phyloP scores from a whole-genome alignment of 2,888 invertebrate genomes.

The Cerceris rybyensis region DNA sequence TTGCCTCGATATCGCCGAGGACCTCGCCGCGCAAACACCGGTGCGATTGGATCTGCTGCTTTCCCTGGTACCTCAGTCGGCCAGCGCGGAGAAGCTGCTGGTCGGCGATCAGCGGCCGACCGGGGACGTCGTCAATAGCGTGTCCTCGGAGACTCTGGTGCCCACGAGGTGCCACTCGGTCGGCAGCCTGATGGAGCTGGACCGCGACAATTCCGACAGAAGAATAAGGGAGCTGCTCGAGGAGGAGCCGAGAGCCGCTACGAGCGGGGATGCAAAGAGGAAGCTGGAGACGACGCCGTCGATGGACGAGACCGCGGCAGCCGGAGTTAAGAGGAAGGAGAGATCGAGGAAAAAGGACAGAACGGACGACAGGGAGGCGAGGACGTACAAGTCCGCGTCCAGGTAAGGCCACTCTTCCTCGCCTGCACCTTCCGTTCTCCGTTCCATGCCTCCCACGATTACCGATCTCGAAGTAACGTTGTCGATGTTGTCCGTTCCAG shows the following conservation, averaged over 20 bases:
- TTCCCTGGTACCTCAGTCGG: constrained; percentile 90
- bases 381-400: constrained; percentile 70
- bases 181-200: constrained; percentile 89
- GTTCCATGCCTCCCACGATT: neutral
- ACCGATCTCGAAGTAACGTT: neutral
- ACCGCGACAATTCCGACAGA: constrained; percentile 87
- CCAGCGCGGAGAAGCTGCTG: constrained; percentile 87
- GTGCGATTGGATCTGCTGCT: constrained; percentile 93
- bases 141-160: constrained; percentile 76
- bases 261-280: constrained; percentile 85
- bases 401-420: constrained; percentile 57
- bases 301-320: constrained; percentile 83
- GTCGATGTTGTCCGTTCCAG: constrained; percentile 47
- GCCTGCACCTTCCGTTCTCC: neutral
- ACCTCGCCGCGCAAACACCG: constrained; percentile 94
- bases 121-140: constrained; percentile 69
- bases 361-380: constrained; percentile 72
- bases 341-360: constrained; percentile 81
- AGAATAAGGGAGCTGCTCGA: constrained; percentile 89
- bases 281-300: constrained; percentile 90
- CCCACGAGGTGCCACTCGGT: constrained; percentile 85
- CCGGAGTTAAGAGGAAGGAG: constrained; percentile 85
- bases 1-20: constrained; percentile 93
- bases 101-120: constrained; percentile 83
- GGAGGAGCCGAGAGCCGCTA: constrained; percentile 79